These are phyloP conservation scores for Kryptolebias marmoratus DNA, from an alignment of 2,113 vertebrate species.

Conservation along the genomic window DNA sequence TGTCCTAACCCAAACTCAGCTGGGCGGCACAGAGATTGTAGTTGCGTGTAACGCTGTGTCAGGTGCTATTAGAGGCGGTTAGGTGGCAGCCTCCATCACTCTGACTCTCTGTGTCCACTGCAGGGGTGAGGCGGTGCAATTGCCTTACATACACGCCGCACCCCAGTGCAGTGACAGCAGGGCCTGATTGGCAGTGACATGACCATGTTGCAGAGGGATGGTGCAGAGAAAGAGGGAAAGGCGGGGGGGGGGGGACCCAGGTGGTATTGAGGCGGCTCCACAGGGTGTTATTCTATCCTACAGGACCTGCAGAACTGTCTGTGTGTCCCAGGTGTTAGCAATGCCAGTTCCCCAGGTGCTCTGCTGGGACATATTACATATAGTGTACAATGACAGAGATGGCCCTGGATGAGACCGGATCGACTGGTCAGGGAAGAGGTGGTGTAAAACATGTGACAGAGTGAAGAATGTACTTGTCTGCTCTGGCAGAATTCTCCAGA, in stretches of 20 bases:
- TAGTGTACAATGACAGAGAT: conserved; percentile 74
- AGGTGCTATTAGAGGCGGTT: conserved; percentile 80
- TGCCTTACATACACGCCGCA: conserved; percentile 70
- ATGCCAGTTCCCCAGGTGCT: conserved; percentile 71
- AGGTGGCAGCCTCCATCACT: conserved; percentile 80
- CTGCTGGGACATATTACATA: conserved; percentile 77
- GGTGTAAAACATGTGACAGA: conserved; percentile 66
- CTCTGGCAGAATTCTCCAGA: conserved; percentile 36
- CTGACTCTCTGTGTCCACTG: conserved; percentile 75
- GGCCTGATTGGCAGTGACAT: conserved; percentile 80
- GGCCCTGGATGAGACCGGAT: conserved; percentile 67
- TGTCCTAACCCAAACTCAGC: conserved; percentile 73
- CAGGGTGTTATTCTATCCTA: conserved; percentile 75
- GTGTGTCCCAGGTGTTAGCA: conserved; percentile 69
- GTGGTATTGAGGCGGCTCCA: conserved; percentile 74
- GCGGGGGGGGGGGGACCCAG: conserved; percentile 64
- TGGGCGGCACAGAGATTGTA: conserved; percentile 70
- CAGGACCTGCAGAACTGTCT: conserved; percentile 58
- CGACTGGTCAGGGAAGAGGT: conserved; percentile 60
- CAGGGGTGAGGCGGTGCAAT: conserved; percentile 77
- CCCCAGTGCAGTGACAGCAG: conserved; percentile 71
- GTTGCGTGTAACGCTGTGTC: conserved; percentile 76
- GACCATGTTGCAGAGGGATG: conserved; percentile 70
- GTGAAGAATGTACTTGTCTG: conserved; percentile 65
- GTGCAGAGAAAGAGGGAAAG: conserved; percentile 50